Evolutionary conservation across 2,888 invertebrate species (phyloP), one percentile per base, ranked within the genome.

Genomic region (Aleiodes alternator): DNA sequence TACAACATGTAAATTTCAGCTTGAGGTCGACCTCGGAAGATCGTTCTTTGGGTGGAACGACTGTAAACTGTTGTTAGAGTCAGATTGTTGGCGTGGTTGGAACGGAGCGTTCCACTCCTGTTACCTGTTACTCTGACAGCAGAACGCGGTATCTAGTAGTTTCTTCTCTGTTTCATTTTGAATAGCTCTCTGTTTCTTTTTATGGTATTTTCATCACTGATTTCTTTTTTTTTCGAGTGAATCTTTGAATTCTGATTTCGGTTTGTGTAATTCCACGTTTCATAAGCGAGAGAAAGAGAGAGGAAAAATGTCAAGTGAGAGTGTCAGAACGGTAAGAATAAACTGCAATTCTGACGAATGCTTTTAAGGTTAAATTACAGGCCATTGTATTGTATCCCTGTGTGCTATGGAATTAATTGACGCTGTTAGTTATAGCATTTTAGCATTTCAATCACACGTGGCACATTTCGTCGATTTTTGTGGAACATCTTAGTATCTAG

Each of bases 281-380:
- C 9, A 43, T 5, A 43, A 70, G 38, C 29, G 69, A 23, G 23
- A 23, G 23, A 23, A 2, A 23, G 2, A 23, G 23, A 23, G 23
- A 23, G 23, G 23, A 43, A 79, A 77, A 69, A 89, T 89, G 88
- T 89, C 88, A 48, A 88, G 83, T 74, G 88, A 89, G 76, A 88
- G 87, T 78, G 85, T 88, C n/a, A 89, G 88, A 86, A 86, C 88
- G 82, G 88, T 89, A 74, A 82, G 85, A 69, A 31, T 73, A 50
- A n/a, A 34, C 31, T 12, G n/a, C 43, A 14, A 48, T 53, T 34
- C 16, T 31, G 23, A n/a, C 11, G 3, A 38, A 23, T 4, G 31
- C 11, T 8, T 12, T 57, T 23, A 16, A 57, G 57, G 57, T 57
- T 57, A 57, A 29, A 43, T 43, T 0, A 43, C 43, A 43, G 1